Evolutionary conservation across 2,113 vertebrate species (phyloP).

Genomic region (Etia nguti): DNA sequence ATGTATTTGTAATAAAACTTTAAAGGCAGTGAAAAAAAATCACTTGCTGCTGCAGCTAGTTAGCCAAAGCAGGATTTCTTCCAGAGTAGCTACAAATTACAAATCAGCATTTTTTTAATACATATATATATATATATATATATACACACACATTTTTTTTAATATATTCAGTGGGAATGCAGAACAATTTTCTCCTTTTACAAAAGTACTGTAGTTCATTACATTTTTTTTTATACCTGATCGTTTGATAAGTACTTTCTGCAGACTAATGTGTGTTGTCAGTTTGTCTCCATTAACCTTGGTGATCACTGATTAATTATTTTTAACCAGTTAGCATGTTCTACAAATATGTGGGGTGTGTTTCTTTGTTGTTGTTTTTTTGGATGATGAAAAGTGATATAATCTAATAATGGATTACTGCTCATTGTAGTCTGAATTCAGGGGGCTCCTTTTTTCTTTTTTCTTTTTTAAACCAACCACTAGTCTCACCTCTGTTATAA

Average conservation of each 20-base stretch:
- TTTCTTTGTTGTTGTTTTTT: background rate
- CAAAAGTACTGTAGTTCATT: constrained; percentile 53
- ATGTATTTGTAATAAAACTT: constrained; percentile 32
- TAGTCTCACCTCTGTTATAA: constrained; percentile 25
- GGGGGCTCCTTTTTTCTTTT: background rate
- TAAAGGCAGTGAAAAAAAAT: constrained; percentile 16
- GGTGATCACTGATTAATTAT: constrained; percentile 37
- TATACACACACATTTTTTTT: constrained; percentile 16
- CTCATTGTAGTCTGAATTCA: constrained; percentile 2
- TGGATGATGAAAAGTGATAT: background rate
- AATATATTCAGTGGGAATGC: constrained; percentile 23
- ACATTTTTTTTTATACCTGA: constrained; percentile 42
- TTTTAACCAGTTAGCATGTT: constrained; percentile 33
- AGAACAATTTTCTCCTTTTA: constrained; percentile 37
- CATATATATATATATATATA: background rate
- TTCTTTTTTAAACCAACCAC: constrained; percentile 36
- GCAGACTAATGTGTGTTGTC: constrained; percentile 37
- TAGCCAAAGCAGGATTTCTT: constrained; percentile 64
- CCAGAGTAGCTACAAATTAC: constrained; percentile 48
- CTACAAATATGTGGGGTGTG: background rate
- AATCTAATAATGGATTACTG: constrained; percentile 7
- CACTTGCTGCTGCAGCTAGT: constrained; percentile 57
- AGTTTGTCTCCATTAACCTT: constrained; percentile 16
- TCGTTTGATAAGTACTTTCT: constrained; percentile 20
- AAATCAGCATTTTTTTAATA: constrained; percentile 26